Conservation (phyloP, 92 coral and sea anemone genomes). For the Hydrozoanthus gracilis region DNA sequence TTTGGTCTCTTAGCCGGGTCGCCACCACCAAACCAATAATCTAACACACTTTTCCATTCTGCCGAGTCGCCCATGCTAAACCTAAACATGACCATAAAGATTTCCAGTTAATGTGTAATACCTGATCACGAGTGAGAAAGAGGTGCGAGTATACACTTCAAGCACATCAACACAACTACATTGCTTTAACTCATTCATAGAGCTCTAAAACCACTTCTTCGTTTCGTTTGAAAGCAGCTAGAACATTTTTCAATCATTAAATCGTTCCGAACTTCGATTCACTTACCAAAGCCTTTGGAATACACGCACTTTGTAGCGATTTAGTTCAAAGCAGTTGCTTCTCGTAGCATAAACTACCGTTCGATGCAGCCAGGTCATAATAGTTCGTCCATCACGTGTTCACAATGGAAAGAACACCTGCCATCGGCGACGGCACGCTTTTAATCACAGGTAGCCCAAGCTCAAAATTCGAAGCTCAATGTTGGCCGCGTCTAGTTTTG, state of each 20-base stretch:
- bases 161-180: not conserved
- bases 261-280: not conserved
- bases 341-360: not conserved
- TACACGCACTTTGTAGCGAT: not conserved
- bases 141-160: not conserved
- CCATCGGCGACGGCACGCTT: too few relatives aligned
- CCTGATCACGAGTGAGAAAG: too few relatives aligned
- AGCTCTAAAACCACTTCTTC: not conserved
- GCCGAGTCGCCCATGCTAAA: conserved; percentile 31
- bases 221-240: not conserved
- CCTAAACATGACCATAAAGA: not conserved
- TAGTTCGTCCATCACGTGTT: not conserved
- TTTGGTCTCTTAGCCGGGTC: conserved; percentile 77
- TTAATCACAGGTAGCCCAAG: not conserved
- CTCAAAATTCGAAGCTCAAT: not conserved
- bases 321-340: not conserved
- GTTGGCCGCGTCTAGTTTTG: not conserved
- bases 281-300: not conserved
- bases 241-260: not conserved
- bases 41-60: conserved; percentile 69
- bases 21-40: conserved; percentile 92
- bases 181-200: not conserved
- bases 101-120: too few relatives aligned
- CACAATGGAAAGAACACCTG: not conserved
- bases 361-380: not conserved